These are phyloP conservation scores for Enteromius afrohamiltoni DNA, from an alignment of 2,797 vertebrate genomes.

Conservation along the genomic window DNA sequence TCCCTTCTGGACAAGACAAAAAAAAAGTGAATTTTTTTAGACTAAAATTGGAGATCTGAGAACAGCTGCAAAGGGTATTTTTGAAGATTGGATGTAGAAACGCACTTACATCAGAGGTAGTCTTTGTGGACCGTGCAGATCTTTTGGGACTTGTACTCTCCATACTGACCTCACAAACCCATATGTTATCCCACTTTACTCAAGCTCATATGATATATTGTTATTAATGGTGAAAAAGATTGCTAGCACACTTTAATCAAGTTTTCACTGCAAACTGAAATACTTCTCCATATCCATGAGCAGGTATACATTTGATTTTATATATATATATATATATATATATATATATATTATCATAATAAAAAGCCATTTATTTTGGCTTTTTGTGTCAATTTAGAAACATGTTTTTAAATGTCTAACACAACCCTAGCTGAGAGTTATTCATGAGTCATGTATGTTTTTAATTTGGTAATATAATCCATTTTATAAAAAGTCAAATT, in stretches of 20 bases:
- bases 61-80: conserved; percentile 51
- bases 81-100: conserved; percentile 21
- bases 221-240: conserved; percentile 26
- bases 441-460: not conserved
- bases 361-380: not conserved
- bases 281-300: not conserved
- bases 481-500: not conserved
- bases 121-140: conserved; percentile 12
- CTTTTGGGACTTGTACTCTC: conserved; percentile 8
- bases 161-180: conserved; percentile 14
- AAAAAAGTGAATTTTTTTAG: not conserved
- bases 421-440: not conserved
- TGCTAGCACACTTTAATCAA: conserved; percentile 4
- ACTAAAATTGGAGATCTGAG: conserved; percentile 19
- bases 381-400: not conserved
- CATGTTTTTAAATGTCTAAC: not conserved
- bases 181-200: conserved; percentile 17
- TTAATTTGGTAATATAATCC: not conserved
- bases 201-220: conserved; percentile 25
- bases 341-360: not conserved
- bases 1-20: not conserved
- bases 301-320: not conserved
- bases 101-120: conserved; percentile 19
- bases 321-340: too few relatives aligned
- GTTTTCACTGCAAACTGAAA: not conserved